Percentiles rank a stretch among this genome's conserved stretches.
These are phyloP conservation scores for Cuniculus paca DNA, from an alignment of 2,797 vertebrate genomes.

Conservation along the genomic window DNA sequence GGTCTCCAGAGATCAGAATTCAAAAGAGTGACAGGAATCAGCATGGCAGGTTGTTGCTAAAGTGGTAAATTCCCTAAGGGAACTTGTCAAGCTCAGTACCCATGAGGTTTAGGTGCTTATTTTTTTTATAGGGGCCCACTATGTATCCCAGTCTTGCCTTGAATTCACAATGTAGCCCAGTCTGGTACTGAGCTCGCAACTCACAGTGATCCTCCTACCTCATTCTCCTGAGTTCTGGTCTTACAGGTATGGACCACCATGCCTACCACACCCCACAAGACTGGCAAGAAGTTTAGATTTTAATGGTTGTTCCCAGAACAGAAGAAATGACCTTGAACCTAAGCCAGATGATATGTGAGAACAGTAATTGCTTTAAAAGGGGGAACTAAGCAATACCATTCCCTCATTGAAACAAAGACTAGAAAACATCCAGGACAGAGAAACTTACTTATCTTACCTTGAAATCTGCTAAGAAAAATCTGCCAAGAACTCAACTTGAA, in stretches of 20 bases:
- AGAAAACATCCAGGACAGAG: neutral
- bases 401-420: neutral
- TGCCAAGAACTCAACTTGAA: neutral
- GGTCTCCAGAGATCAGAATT: constrained; percentile 45
- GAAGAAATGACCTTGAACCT: constrained; percentile 56
- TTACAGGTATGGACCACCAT: neutral
- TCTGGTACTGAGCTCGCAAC: neutral
- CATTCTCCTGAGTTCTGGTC: neutral
- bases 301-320: neutral
- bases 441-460: neutral
- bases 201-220: neutral
- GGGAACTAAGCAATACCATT: neutral
- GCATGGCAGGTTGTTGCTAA: neutral
- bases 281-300: constrained; percentile 32
- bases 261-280: neutral
- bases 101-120: neutral
- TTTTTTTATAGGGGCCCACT: neutral
- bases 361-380: neutral
- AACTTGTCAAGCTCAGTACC: constrained; percentile 39
- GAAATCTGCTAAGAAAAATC: constrained; percentile 17
- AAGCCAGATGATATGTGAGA: neutral
- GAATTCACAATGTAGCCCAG: neutral
- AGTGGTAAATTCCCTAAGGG: neutral
- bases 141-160: neutral
- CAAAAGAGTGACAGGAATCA: constrained; percentile 52